These are phyloP conservation scores for Laticauda colubrina DNA, from an alignment of 2,113 vertebrate genomes.

Conservation along the genomic window DNA sequence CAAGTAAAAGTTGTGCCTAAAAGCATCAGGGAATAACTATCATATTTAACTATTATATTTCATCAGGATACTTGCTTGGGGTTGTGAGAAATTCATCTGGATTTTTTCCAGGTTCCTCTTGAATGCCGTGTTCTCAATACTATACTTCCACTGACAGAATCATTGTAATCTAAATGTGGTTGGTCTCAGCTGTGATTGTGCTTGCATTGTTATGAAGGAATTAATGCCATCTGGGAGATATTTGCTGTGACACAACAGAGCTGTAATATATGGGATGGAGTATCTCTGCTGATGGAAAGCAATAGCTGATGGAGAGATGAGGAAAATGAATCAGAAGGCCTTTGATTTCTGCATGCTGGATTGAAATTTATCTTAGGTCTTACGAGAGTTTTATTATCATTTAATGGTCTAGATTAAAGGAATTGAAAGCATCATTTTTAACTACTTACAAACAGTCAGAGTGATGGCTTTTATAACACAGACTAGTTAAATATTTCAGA, in stretches of 20 bases:
- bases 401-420: constrained; percentile 25
- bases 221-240: background rate
- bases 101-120: constrained; percentile 10
- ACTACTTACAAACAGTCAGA: background rate
- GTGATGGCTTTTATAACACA: constrained; percentile 4
- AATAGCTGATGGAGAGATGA: background rate
- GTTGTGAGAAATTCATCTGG: background rate
- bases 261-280: background rate
- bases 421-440: constrained; percentile 24
- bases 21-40: constrained; percentile 5
- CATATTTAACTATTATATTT: constrained; percentile 34
- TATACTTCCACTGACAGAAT: constrained; percentile 16
- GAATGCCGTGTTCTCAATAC: constrained; percentile 8
- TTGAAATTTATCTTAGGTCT: constrained; percentile 34
- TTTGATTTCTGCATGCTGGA: constrained; percentile 16
- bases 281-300: constrained; percentile 19
- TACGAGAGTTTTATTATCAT: constrained; percentile 12
- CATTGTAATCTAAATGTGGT: background rate
- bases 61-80: background rate
- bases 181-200: background rate
- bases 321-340: constrained; percentile 16
- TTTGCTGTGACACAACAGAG: background rate
- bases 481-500: background rate
- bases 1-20: constrained; percentile 22
- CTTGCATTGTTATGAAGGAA: constrained; percentile 30